Base-by-base conservation (phyloP, 1,140 invertebrate species). In the Drosophila lacteicornis region DNA sequence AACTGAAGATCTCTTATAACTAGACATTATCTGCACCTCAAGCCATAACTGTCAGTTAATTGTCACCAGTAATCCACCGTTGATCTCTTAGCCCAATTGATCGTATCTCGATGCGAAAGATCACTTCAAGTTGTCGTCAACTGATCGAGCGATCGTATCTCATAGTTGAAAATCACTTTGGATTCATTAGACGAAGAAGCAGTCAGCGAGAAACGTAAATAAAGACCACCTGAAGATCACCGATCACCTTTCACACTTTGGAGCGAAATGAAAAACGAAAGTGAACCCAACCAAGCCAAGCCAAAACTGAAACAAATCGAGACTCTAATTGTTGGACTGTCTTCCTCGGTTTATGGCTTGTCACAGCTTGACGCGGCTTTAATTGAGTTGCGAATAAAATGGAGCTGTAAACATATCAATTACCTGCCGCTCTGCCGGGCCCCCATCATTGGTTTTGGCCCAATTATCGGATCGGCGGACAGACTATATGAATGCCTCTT, bases 371-470 rank as follows among this genome's bases (percentile, higher is more conserved):
- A 75, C 59, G 63, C 81, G 75, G 59, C 63, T 82, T 79, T 86
- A 86, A 86, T 86, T 87, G 82, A 87, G 85, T 87, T 62, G 73
- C 57, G 73, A 57, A 68, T 65, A 69, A 82, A 87, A 86, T 86
- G 75, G 59, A 87, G 82, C 82, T 87, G 82, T 86, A 86, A 86
- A 86, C 83, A 87, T 86, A 86, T 86, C 82, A 82, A 86, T 86
- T 86, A 87, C 80, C 81, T 79, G 76, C 61, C 80, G 74, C 55
- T 75, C 55, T 75, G 68, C 58, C 58, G 66, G 50, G 55, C 53
- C 53, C 33, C 13, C 53, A 49, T 60, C 59, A 75, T 61, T 55
- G 61, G 65, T 61, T 71, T 45, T 85, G 82, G 69, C 82, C 83
- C 82, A 85, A 85, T 85, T 85, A 87, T 80, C 63, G 63, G 47